Evolutionary conservation across 2,888 invertebrate genomes (phyloP).

Genomic region (Abrostola tripartita): DNA sequence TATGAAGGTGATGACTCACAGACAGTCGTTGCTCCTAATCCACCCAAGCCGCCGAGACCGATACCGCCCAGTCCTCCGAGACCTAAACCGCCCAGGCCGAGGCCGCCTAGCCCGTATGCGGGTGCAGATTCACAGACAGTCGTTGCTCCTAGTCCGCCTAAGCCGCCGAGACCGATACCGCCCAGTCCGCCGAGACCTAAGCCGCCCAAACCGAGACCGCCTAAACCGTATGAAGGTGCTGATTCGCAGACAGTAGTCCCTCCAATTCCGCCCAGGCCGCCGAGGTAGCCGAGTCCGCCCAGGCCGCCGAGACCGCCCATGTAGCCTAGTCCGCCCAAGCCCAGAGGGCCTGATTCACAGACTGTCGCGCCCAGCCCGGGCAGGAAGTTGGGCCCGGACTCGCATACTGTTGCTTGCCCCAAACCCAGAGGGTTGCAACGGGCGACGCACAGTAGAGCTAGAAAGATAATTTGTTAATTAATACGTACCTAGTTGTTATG

Average conservation of each 20-base stretch:
- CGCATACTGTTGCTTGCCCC: conserved; percentile 64
- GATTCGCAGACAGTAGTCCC: neutral
- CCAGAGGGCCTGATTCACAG: conserved; percentile 41
- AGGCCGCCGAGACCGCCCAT: conserved; percentile 8
- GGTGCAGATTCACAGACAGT: conserved; percentile 49
- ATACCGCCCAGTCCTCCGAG: conserved; percentile 35
- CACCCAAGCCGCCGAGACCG: conserved; percentile 26
- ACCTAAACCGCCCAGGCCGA: conserved; percentile 33
- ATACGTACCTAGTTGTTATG: no score
- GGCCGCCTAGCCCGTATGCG: conserved; percentile 29
- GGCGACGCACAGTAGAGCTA: conserved; percentile 68
- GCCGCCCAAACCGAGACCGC: conserved; percentile 20
- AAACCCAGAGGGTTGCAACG: conserved; percentile 67
- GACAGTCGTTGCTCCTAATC: conserved; percentile 13
- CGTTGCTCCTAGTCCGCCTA: conserved; percentile 13
- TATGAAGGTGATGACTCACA: conserved; percentile 12
- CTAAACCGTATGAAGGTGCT: neutral
- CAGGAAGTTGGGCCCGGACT: conserved; percentile 54
- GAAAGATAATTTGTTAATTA: neutral
- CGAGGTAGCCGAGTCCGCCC: conserved; percentile 17
- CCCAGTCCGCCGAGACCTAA: conserved; percentile 11
- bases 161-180: conserved; percentile 8
- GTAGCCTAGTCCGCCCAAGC: conserved; percentile 10
- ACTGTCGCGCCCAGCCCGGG: conserved; percentile 43
- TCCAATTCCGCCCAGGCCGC: conserved; percentile 17